A percentile compares a stretch with the other conserved stretches of the same genome.
phyloP scores from a whole-genome alignment of 1,140 invertebrate species.

The Thaumatotibia leucotreta region DNA sequence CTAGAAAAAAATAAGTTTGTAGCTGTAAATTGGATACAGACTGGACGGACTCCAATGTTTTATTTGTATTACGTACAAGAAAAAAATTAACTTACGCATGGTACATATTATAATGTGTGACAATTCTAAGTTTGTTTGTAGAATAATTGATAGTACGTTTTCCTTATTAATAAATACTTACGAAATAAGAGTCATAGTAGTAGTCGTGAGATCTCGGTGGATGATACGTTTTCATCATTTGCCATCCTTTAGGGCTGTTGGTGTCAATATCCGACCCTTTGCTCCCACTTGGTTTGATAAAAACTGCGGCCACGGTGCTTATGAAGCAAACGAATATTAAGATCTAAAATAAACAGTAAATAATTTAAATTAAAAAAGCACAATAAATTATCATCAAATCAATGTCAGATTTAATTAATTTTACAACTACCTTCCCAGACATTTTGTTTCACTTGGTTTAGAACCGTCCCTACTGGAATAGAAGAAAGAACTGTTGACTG shows the following conservation, averaged over 20 bases:
- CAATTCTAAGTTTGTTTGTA: too few relatives aligned
- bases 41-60: too few relatives aligned
- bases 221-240: slow-evolving; percentile 46
- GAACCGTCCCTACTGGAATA: slow-evolving; percentile 50
- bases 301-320: slow-evolving; percentile 35
- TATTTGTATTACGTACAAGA: too few relatives aligned
- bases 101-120: too few relatives aligned
- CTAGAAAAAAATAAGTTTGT: too few relatives aligned
- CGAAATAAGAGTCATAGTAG: slow-evolving; percentile 39
- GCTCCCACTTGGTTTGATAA: slow-evolving; percentile 32
- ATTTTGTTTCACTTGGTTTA: slow-evolving; percentile 42
- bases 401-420: neutral
- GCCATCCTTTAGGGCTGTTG: slow-evolving; percentile 32
- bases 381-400: too few relatives aligned
- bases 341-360: slow-evolving; percentile 37
- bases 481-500: slow-evolving; percentile 58
- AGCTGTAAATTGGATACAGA: too few relatives aligned
- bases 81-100: too few relatives aligned
- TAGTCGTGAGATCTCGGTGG: slow-evolving; percentile 35
- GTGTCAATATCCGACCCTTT: neutral
- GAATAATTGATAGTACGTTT: too few relatives aligned
- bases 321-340: slow-evolving; percentile 42
- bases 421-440: slow-evolving; percentile 42
- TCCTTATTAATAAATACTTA: too few relatives aligned
- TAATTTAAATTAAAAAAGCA: neutral